Conservation (phyloP, 2,113 vertebrate species). For the Hyperopisus bebe region DNA sequence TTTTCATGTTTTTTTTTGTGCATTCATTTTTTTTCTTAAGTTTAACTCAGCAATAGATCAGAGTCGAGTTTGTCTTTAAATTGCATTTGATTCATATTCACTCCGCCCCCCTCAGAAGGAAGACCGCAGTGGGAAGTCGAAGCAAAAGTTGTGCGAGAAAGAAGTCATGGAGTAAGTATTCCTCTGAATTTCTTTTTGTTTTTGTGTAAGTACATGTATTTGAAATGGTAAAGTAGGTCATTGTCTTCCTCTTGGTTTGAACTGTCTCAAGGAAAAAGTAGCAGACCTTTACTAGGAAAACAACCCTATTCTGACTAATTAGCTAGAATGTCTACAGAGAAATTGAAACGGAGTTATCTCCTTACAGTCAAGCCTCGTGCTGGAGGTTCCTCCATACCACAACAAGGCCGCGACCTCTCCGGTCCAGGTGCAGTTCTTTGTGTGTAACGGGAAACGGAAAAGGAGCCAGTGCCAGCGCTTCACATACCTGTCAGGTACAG, state of each 20-base stretch:
- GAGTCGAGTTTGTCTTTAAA: background rate
- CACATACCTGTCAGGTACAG: slow-evolving; percentile 90
- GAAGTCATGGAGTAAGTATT: slow-evolving; percentile 87
- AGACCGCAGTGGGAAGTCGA: slow-evolving; percentile 96
- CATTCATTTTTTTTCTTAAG: background rate
- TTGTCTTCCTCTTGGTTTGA: background rate
- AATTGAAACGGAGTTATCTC: slow-evolving; percentile 17
- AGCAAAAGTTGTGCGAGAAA: slow-evolving; percentile 89
- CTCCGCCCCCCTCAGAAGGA: slow-evolving; percentile 69
- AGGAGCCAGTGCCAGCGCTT: slow-evolving; percentile 96
- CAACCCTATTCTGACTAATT: background rate
- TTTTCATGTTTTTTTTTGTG: background rate
- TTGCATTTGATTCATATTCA: background rate
- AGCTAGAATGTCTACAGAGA: background rate
- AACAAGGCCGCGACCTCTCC: slow-evolving; percentile 82
- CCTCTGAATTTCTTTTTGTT: slow-evolving; percentile 9
- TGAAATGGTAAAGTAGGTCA: background rate
- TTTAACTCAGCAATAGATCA: background rate
- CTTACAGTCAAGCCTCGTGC: slow-evolving; percentile 78
- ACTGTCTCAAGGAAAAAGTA: background rate
- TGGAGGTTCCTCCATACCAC: slow-evolving; percentile 94
- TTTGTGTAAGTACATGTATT: background rate
- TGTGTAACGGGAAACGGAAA: slow-evolving; percentile 97
- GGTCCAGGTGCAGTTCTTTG: slow-evolving; percentile 94
- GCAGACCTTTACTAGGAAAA: background rate